Evolutionary conservation across 2,888 invertebrate species (phyloP).

Genomic region (Eupelmus urozonus): DNA sequence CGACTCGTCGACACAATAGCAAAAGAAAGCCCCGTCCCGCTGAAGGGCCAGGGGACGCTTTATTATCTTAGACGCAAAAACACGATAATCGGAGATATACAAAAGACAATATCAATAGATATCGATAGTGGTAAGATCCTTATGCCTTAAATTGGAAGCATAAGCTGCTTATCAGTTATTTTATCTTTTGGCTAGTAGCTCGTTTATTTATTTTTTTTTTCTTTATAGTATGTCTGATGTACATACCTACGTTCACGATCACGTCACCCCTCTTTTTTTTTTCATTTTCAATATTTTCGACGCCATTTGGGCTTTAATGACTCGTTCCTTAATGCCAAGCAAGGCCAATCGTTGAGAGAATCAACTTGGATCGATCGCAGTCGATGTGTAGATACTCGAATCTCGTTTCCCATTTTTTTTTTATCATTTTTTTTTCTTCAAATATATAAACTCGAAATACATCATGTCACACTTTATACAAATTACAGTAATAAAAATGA

Average conservation of each 20-base stretch:
- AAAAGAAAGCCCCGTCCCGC: too few relatives aligned
- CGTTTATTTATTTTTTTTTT: constrained; percentile 3
- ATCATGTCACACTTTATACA: constrained; percentile 13
- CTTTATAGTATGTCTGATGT: too few relatives aligned
- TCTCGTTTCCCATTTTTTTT: too few relatives aligned
- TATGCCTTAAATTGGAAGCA: constrained; percentile 15
- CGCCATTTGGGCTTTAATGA: too few relatives aligned
- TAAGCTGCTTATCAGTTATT: constrained; percentile 21
- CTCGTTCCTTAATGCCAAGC: too few relatives aligned
- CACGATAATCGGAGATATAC: constrained; percentile 37
- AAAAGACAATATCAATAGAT: constrained; percentile 51
- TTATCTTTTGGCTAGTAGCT: constrained; percentile 45
- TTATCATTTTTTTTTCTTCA: neutral
- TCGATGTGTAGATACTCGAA: neutral
- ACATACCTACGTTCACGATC: too few relatives aligned
- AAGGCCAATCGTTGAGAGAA: too few relatives aligned
- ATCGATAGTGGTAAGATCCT: constrained; percentile 14
- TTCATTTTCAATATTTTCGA: too few relatives aligned
- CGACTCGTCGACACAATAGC: too few relatives aligned
- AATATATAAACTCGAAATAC: constrained; percentile 10
- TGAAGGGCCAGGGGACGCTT: too few relatives aligned
- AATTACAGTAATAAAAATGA: constrained; percentile 21
- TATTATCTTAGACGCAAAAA: constrained; percentile 29
- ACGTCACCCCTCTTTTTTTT: too few relatives aligned
- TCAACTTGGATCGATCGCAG: too few relatives aligned